Evolutionary conservation across 1,140 invertebrate genomes (phyloP).

Genomic region (Andricus grossulariae): DNA sequence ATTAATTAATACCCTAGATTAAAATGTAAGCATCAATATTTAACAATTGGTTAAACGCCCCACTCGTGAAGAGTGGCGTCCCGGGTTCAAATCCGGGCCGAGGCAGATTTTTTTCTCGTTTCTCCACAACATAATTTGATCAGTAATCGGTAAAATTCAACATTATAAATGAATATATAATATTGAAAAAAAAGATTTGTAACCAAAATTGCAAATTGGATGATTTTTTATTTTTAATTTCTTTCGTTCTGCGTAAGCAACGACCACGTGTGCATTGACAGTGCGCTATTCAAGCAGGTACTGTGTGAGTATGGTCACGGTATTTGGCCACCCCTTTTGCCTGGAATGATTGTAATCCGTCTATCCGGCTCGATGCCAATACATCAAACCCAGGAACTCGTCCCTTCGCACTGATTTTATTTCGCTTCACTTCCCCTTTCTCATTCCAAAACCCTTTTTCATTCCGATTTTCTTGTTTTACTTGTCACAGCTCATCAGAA

Average conservation of each 20-base stretch:
- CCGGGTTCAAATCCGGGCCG: too few relatives aligned
- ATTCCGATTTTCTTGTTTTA: neutral
- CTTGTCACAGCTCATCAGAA: neutral
- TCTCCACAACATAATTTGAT: too few relatives aligned
- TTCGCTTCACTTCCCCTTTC: conserved; percentile 37
- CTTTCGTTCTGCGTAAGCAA: conserved; percentile 36
- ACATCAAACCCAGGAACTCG: conserved; percentile 67
- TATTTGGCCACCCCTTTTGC: conserved; percentile 72
- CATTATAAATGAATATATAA: too few relatives aligned
- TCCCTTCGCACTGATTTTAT: conserved; percentile 55
- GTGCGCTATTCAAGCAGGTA: conserved; percentile 50
- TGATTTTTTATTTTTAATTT: neutral
- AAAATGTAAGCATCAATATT: too few relatives aligned
- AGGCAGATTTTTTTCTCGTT: too few relatives aligned
- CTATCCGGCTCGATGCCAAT: conserved; percentile 73
- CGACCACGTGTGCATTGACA: conserved; percentile 53
- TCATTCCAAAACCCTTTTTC: neutral
- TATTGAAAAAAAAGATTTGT: too few relatives aligned
- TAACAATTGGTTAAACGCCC: too few relatives aligned
- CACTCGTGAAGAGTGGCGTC: too few relatives aligned
- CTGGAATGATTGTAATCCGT: conserved; percentile 75
- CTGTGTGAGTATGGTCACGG: conserved; percentile 67
- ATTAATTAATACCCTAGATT: too few relatives aligned
- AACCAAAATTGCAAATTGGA: too few relatives aligned
- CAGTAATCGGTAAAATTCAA: too few relatives aligned